Base-by-base conservation (phyloP, 2,113 vertebrate genomes). In the Fregata magnificens region DNA sequence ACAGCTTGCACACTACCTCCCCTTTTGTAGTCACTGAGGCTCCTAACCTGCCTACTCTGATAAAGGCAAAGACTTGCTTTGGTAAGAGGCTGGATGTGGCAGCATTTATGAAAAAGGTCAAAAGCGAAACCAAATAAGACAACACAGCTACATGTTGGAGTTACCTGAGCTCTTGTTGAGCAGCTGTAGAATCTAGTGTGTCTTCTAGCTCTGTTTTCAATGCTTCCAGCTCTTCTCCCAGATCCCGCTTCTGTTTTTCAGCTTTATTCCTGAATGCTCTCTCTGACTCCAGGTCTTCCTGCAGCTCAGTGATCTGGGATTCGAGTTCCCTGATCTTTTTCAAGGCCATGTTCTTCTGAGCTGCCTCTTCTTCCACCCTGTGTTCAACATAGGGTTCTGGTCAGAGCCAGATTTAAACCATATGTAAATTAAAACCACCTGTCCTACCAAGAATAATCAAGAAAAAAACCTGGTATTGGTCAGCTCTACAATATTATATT, bases 281-380 rank as follows among this genome's bases (percentile, higher is more conserved):
- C 97, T 99, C 99, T 19, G 99, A 98, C 32, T 99, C 99, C 89
- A 99, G 88, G 88, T 99, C 99, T 93, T 99, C 99, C 97, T 99
- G 99, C 63, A 99, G 98, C 53, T 99, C 99, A 1, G 99, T 99
- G 85, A 99, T 98, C 97, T 99, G 99, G 16, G 99, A 99, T 92
- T 99, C 99, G 8, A 99, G 97, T 95, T 99, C 99, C 10, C 99
- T 98, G 86, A 99, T 99, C 98, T 99, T 99, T 94, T 99, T 99
- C 67, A 99, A 98, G 59, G 99, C 99, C 97, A 99, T 93, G 89
- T 99, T 99, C 97, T 99, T 99, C 96, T 99, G 99, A 4, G 99
- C 97, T 14, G 99, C 98, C 95, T 99, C 99, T 82, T 99, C 99
- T 95, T 99, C 99, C 63, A 99, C 99, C 98, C 99, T 99, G 93